Conservation (phyloP, 2,113 vertebrate species). For the Australoheros scitulus region DNA sequence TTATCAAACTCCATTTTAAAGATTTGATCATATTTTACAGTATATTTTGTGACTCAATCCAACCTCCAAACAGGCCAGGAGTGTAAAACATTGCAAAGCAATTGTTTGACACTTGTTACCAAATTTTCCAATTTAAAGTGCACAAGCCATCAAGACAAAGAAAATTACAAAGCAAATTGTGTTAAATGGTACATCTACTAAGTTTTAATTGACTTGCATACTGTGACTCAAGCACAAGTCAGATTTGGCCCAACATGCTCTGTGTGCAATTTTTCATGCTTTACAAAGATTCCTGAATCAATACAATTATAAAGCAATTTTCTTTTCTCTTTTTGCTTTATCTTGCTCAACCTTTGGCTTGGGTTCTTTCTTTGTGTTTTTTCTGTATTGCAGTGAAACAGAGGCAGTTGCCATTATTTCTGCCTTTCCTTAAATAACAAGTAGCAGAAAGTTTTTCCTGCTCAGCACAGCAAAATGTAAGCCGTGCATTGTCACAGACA, state of each 20-base stretch:
- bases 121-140: not conserved
- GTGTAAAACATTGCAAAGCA: not conserved
- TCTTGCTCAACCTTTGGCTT: not conserved
- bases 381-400: fast-evolving
- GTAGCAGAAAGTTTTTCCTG: not conserved
- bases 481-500: not conserved
- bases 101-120: not conserved
- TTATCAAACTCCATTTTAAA: not conserved
- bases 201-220: not conserved
- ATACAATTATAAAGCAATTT: not conserved
- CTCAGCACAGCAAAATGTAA: not conserved
- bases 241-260: not conserved
- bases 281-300: not conserved
- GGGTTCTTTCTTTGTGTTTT: not conserved
- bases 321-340: not conserved
- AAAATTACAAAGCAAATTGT: not conserved
- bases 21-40: no score
- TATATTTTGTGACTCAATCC: not conserved
- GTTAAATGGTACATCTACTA: not conserved
- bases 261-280: not conserved
- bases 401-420: not conserved
- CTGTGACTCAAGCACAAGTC: not conserved
- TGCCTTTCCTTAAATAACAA: not conserved
- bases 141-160: not conserved
- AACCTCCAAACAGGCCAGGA: no score